These are phyloP conservation scores for Lepidurus packardi DNA, from an alignment of 1,140 invertebrate genomes.

Conservation along the genomic window DNA sequence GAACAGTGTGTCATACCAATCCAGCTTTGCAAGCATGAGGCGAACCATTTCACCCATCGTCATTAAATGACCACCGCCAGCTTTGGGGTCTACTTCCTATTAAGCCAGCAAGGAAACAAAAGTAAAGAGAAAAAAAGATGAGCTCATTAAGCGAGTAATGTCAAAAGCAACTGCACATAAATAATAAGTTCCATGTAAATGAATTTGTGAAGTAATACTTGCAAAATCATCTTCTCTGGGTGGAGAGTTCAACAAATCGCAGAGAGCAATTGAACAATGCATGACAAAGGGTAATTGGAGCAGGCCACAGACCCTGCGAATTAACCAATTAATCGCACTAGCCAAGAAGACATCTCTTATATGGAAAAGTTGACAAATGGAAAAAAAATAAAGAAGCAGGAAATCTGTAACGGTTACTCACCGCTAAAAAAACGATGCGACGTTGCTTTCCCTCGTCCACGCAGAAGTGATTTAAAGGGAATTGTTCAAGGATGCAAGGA, in stretches of 20 bases:
- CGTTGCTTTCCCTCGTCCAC: conserved; percentile 20
- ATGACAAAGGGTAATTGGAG: conserved; percentile 18
- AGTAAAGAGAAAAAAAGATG: conserved; percentile 26
- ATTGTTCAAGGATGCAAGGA: neutral
- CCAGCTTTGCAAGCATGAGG: conserved; percentile 90
- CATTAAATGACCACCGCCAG: conserved; percentile 89
- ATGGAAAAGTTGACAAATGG: neutral
- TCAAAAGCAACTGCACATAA: neutral
- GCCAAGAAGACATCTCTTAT: neutral
- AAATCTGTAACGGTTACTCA: neutral
- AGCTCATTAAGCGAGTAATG: neutral
- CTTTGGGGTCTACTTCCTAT: conserved; percentile 90
- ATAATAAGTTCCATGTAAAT: conserved; percentile 8
- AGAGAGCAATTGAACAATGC: conserved; percentile 15
- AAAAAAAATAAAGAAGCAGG: neutral
- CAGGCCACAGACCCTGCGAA: conserved; percentile 20
- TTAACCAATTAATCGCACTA: neutral
- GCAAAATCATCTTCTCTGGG: conserved; percentile 19
- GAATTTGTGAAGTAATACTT: conserved; percentile 18
- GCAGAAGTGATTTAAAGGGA: conserved; percentile 17
- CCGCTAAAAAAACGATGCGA: conserved; percentile 15
- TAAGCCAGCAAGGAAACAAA: conserved; percentile 33
- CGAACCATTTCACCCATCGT: conserved; percentile 90
- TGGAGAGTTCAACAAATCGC: conserved; percentile 18
- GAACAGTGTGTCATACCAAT: conserved; percentile 97